phyloP scores from a whole-genome alignment of 2,888 invertebrate species.

The Iphiclides podalirius region DNA sequence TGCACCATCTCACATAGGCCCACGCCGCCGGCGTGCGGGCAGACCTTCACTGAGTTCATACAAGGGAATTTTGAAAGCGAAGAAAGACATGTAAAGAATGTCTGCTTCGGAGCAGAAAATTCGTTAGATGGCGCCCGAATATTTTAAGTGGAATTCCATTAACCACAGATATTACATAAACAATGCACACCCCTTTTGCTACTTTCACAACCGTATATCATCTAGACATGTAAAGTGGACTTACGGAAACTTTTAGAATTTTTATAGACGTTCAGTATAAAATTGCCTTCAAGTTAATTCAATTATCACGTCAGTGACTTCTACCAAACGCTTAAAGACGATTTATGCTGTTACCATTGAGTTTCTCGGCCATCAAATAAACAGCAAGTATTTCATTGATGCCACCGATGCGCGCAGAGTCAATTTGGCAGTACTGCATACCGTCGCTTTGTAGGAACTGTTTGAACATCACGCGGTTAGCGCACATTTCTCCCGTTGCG shows the following conservation, averaged over 20 bases:
- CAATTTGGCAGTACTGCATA: constrained; percentile 93
- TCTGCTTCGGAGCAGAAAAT: too few species aligned
- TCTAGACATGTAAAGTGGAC: too few species aligned
- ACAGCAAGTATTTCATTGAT: constrained; percentile 93
- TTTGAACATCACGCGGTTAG: constrained; percentile 95
- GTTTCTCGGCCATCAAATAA: constrained; percentile 93
- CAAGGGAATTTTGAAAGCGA: not conserved
- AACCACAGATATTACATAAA: too few species aligned
- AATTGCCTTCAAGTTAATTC: too few species aligned
- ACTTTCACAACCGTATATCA: too few species aligned
- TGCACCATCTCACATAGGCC: constrained; percentile 97
- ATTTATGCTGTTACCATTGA: constrained; percentile 81
- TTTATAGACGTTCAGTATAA: too few species aligned
- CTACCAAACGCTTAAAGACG: too few species aligned
- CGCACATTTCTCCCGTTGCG: constrained; percentile 95
- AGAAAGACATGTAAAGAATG: not conserved
- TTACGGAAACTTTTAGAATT: too few species aligned
- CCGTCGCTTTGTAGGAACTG: constrained; percentile 91
- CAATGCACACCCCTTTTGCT: too few species aligned
- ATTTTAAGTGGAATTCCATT: too few species aligned
- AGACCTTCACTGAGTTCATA: constrained; percentile 89
- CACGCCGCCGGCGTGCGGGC: constrained; percentile 97
- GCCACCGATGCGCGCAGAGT: constrained; percentile 92
- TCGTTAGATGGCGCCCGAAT: too few species aligned
- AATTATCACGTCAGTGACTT: too few species aligned